phyloP scores from a whole-genome alignment of 2,888 invertebrate species.

The Orthosia cruda region DNA sequence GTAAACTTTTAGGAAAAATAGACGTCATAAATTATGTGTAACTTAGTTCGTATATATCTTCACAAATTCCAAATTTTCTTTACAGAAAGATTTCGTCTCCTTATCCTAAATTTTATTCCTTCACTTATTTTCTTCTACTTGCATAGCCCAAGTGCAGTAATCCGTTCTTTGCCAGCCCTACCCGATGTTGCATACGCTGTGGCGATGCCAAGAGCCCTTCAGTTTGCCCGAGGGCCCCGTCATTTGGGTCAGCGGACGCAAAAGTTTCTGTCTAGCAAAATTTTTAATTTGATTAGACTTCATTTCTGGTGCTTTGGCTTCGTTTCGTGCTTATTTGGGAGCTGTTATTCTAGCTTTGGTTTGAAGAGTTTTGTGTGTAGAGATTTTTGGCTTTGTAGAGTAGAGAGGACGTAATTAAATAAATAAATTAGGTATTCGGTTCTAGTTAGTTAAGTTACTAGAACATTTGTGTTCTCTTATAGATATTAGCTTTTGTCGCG shows the following conservation, averaged over 20 bases:
- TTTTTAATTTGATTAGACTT: constrained; percentile 81
- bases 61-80: too few species aligned
- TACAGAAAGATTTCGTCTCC: too few species aligned
- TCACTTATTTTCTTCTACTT: background rate
- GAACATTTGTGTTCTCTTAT: too few species aligned
- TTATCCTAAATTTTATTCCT: too few species aligned
- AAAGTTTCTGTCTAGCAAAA: constrained; percentile 80
- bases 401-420: background rate
- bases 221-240: constrained; percentile 77
- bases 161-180: constrained; percentile 72
- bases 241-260: constrained; percentile 86
- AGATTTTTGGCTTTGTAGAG: constrained; percentile 8
- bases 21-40: too few species aligned
- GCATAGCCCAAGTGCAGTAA: background rate
- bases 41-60: too few species aligned
- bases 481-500: too few species aligned
- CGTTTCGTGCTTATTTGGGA: constrained; percentile 38
- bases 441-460: too few species aligned
- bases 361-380: constrained; percentile 10
- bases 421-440: background rate
- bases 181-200: constrained; percentile 81
- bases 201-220: constrained; percentile 79
- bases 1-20: too few species aligned
- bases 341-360: constrained; percentile 41
- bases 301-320: constrained; percentile 64